Evolutionary conservation across 2,113 vertebrate species (phyloP).

Genomic region (Rhizomys pruinosus): DNA sequence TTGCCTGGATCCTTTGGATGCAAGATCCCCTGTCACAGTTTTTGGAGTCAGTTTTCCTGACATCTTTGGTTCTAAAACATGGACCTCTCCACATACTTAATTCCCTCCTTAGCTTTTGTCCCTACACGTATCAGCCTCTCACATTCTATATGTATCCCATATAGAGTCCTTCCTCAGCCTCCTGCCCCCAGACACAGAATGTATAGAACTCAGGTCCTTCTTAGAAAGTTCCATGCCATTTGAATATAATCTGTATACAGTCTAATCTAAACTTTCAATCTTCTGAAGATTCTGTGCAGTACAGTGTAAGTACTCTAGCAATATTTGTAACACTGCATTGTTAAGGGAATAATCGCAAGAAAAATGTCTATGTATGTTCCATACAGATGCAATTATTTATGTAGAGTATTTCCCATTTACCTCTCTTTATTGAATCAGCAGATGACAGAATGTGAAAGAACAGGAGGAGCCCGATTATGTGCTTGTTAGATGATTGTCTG

Average conservation of each 20-base stretch:
- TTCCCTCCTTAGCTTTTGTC: background rate
- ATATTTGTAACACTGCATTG: background rate
- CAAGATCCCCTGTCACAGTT: background rate
- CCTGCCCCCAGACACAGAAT: background rate
- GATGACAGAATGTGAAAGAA: background rate
- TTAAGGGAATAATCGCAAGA: background rate
- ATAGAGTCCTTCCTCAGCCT: background rate
- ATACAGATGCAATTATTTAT: background rate
- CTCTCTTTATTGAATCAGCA: background rate
- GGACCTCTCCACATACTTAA: background rate
- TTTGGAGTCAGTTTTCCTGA: background rate
- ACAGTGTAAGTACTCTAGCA: background rate
- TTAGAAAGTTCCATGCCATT: background rate
- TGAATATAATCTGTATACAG: background rate
- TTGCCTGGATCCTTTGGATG: background rate
- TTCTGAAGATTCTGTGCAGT: background rate
- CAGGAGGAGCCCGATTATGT: background rate
- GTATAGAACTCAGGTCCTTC: background rate
- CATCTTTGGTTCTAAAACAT: background rate
- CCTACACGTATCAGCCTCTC: background rate
- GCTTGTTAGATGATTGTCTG: background rate
- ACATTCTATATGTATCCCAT: background rate
- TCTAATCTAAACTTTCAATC: background rate
- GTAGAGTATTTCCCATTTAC: background rate
- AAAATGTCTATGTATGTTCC: background rate